Evolutionary conservation across 2,888 invertebrate genomes (phyloP), one percentile per base, ranked within the genome.

Genomic region (Drosophila borborema): DNA sequence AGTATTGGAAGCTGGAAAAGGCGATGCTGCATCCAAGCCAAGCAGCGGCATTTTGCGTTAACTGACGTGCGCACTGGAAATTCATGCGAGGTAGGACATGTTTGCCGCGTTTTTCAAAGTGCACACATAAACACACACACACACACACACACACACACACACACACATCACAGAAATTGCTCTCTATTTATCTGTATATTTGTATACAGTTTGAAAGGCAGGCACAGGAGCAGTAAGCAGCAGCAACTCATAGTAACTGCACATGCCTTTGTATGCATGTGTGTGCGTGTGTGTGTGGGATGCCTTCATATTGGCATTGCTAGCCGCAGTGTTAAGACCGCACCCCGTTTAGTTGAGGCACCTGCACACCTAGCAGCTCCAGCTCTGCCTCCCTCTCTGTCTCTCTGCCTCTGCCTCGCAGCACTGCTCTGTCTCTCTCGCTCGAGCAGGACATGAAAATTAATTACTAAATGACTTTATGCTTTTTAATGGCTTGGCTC

Each of bases 51-150:
- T 79, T 75, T 72, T 28, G 41, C 14, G 43, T 73, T 46, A 62
- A 67, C 81, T 84, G 87, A 79, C 87, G 87, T 91, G 89, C 91
- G 87, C 91, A 91, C 91, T 91, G 91, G 87, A 89, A 91, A 86
- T 75, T 63, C 71, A 71, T 77, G 91, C 89, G 91, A 91, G 91
- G 91, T 91, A 91, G 91, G 91, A 89, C 91, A 91, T 91, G 91
- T 91, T 91, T 91, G 91, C 91, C 91, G 91, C 91, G 91, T 83
- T 85, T 89, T 86, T 86, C 80, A 74, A 73, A 80, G 60, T 75
- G 64, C 74, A 70, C 53, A 54, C 54, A 53, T 36, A 53, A 2
- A 34, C 23, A 45, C 20, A 20, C 1, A 12, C 45, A 45, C 14
- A 12, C 20, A 12, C 43, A 28, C 12, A 43, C 43, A 18, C 18